Evolutionary conservation across 2,888 invertebrate species (phyloP).

Genomic region (Dorcus hopei): DNA sequence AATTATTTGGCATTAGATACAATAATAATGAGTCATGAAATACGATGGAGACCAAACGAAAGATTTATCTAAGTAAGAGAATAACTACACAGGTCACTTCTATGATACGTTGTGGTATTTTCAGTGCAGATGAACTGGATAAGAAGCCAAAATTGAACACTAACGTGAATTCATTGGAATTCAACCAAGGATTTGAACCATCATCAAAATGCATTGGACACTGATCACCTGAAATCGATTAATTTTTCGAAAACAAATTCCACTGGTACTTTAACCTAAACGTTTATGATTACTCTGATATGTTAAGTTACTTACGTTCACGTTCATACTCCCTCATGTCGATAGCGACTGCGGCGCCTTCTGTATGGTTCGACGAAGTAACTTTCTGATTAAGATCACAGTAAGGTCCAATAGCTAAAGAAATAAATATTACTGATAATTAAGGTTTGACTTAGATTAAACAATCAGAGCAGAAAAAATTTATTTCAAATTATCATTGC

Average conservation of each 20-base stretch:
- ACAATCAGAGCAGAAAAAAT: too few relatives aligned
- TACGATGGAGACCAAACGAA: too few relatives aligned
- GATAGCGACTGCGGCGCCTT: conserved; percentile 90
- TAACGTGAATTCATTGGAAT: conserved; percentile 68
- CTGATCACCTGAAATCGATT: conserved; percentile 66
- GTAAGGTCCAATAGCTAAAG: conserved; percentile 86
- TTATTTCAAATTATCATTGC: too few relatives aligned
- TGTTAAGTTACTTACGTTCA: conserved; percentile 62
- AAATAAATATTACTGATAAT: not conserved
- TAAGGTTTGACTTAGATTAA: too few relatives aligned
- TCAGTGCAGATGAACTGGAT: conserved; percentile 2
- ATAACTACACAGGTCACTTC: too few relatives aligned
- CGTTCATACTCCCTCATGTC: conserved; percentile 90
- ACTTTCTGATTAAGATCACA: conserved; percentile 90
- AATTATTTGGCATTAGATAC: too few relatives aligned
- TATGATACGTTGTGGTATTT: too few relatives aligned
- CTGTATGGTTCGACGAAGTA: conserved; percentile 80
- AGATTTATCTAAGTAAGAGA: too few relatives aligned
- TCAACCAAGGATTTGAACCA: conserved; percentile 81
- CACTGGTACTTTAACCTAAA: too few relatives aligned
- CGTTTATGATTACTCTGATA: not conserved
- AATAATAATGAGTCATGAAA: too few relatives aligned
- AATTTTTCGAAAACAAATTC: not conserved
- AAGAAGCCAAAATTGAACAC: conserved; percentile 61
- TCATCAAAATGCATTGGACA: conserved; percentile 98